phyloP scores from a whole-genome alignment of 2,888 invertebrate species.

The Megaustenia siamemsis region DNA sequence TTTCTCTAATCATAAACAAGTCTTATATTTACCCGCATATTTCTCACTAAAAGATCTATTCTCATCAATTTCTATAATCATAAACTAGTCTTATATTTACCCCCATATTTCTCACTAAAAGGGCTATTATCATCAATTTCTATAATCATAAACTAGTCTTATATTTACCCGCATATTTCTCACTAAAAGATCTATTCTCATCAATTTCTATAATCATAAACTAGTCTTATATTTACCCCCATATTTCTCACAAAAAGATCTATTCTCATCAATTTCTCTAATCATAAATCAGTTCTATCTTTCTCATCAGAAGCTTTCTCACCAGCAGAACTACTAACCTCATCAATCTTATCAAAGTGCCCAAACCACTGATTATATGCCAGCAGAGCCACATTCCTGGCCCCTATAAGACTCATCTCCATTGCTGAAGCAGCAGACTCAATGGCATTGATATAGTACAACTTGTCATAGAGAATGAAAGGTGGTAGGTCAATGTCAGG shows the following conservation, averaged over 20 bases:
- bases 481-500: constrained; percentile 77
- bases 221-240: background rate
- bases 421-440: constrained; percentile 86
- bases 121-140: too few relatives aligned
- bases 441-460: constrained; percentile 85
- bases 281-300: constrained; percentile 14
- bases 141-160: too few relatives aligned
- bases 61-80: too few relatives aligned
- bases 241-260: too few relatives aligned
- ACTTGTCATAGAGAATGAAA: constrained; percentile 82
- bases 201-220: background rate
- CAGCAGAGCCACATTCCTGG: constrained; percentile 84
- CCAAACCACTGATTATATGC: constrained; percentile 80
- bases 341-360: constrained; percentile 73
- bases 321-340: constrained; percentile 51
- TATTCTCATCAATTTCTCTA: background rate
- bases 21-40: too few relatives aligned
- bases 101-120: too few relatives aligned
- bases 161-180: too few relatives aligned
- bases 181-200: too few relatives aligned
- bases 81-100: too few relatives aligned
- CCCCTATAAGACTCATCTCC: constrained; percentile 85
- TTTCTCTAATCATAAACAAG: too few relatives aligned
- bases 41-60: too few relatives aligned
- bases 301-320: background rate